phyloP scores from a whole-genome alignment of 1,140 invertebrate species.

The Calephelis nemesis region DNA sequence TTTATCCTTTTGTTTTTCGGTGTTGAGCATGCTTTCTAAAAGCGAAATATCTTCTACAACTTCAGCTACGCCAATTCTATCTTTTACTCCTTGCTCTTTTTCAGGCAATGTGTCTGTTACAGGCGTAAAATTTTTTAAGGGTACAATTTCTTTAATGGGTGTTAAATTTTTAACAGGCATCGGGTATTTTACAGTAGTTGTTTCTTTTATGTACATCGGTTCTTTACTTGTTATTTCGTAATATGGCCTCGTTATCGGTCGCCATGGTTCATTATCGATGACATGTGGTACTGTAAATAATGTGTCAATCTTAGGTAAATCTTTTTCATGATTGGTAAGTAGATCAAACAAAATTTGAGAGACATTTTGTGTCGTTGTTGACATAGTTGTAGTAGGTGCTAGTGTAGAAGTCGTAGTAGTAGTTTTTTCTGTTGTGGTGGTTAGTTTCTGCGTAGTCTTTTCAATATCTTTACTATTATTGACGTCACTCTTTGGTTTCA shows the following conservation, averaged over 20 bases:
- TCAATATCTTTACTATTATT: slow-evolving; percentile 64
- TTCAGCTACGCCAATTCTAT: slow-evolving; percentile 74
- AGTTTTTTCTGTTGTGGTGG: slow-evolving; percentile 31
- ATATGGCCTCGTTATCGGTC: slow-evolving; percentile 75
- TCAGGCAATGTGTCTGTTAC: slow-evolving; percentile 33
- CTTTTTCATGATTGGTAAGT: slow-evolving; percentile 70
- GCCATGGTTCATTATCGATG: slow-evolving; percentile 80
- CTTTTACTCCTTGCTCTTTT: slow-evolving; percentile 57
- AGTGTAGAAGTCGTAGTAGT: slow-evolving; percentile 37
- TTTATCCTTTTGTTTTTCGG: slow-evolving; percentile 54
- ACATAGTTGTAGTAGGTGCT: slow-evolving; percentile 40
- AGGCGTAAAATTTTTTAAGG: neutral
- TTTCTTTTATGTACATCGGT: slow-evolving; percentile 20
- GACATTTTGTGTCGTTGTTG: slow-evolving; percentile 62
- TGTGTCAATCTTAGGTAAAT: slow-evolving; percentile 76
- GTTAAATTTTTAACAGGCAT: neutral
- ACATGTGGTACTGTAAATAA: slow-evolving; percentile 75
- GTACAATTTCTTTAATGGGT: neutral
- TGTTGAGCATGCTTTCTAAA: slow-evolving; percentile 65
- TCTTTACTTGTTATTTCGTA: slow-evolving; percentile 61
- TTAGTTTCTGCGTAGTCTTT: slow-evolving; percentile 62
- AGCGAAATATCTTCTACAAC: slow-evolving; percentile 72
- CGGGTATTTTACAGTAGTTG: neutral
- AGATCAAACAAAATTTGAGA: slow-evolving; percentile 65
- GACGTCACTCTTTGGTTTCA: slow-evolving; percentile 61